Base-by-base conservation (phyloP, 2,113 vertebrate genomes). In the Myanophis thanlyinensis region DNA sequence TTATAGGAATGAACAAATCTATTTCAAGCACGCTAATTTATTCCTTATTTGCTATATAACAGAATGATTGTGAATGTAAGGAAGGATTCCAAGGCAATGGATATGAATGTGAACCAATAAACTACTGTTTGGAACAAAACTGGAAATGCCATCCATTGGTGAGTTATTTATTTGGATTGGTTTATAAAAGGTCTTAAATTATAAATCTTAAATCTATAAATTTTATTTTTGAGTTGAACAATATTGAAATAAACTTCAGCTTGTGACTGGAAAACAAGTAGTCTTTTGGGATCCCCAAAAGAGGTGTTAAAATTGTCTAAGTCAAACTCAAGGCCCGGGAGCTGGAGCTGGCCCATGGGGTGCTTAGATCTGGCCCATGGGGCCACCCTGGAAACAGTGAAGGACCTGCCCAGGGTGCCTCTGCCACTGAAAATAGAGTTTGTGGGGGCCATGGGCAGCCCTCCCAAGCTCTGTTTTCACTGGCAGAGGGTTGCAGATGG, bases 21-120 rank as follows among this genome's bases (percentile, higher is more conserved):
- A 0, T 0, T 0, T 18, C 49, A 27, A 92, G 94, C 94, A 93
- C 91, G 90, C 89, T 13, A 62, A 47, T 94, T 90, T 93, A 92
- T 93, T 59, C 49, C 5, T 27, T 88, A 52, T 94, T 94, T 96
- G 95, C 80, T 52, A 84, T 48, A 53, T 95, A 96, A 0, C 90
- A 99, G 99, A 99, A 97, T 51, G 98, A 98, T 94, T 99, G 99
- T 89, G 95, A 97, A 9, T 99, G 99, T 93, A 98, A 98, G 87
- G 93, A 96, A 15, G 98, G 99, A 53, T 99, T 98, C 95, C 97
- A 49, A 89, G 99, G 99, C 23, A 97, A 97, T 4, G 99, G 99
- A 25, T 96, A 95, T 47, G 97, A 98, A 62, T 99, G 99, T 93
- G 98, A 98, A 62, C 95, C 98, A 0, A 90, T 98, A 90, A 98